Conservation (phyloP, 2,888 invertebrate species). For the Halictus quadricinctus region DNA sequence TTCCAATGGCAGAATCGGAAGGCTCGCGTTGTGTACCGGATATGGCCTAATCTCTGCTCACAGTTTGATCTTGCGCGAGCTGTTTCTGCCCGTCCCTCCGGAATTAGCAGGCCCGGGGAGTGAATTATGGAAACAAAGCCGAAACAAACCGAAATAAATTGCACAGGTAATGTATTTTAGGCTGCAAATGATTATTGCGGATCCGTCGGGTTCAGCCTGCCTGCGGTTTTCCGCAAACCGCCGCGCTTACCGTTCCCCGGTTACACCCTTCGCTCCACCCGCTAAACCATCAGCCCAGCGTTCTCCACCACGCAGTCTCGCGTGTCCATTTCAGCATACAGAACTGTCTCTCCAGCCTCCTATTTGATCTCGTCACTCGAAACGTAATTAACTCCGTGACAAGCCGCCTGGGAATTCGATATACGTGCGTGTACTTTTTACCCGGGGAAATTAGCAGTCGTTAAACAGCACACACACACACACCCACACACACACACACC, state of each 20-base stretch:
- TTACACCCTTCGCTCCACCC: constrained; percentile 59
- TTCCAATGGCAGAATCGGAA: not conserved
- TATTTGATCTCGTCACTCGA: constrained; percentile 76
- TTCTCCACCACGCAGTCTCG: constrained; percentile 54
- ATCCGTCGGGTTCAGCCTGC: constrained; percentile 76
- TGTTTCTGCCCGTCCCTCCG: not conserved
- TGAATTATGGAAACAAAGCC: constrained; percentile 79
- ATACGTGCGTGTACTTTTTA: constrained; percentile 35
- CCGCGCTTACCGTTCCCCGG: constrained; percentile 70
- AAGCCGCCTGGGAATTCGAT: constrained; percentile 56
- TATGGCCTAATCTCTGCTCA: not conserved
- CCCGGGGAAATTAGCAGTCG: not conserved
- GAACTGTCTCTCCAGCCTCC: constrained; percentile 66
- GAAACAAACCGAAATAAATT: constrained; percentile 80
- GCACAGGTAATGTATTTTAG: constrained; percentile 79
- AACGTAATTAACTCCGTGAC: constrained; percentile 69
- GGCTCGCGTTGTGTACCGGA: not conserved
- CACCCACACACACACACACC: not conserved
- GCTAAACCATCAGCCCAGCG: constrained; percentile 51
- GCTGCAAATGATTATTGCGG: constrained; percentile 81
- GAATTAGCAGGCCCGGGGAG: constrained; percentile 44
- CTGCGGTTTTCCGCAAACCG: constrained; percentile 78
- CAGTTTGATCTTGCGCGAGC: not conserved
- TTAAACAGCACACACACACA: not conserved
- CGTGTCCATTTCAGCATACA: constrained; percentile 63